Base-by-base conservation (phyloP, 2,113 vertebrate species). In the Orientallactaga bullata region DNA sequence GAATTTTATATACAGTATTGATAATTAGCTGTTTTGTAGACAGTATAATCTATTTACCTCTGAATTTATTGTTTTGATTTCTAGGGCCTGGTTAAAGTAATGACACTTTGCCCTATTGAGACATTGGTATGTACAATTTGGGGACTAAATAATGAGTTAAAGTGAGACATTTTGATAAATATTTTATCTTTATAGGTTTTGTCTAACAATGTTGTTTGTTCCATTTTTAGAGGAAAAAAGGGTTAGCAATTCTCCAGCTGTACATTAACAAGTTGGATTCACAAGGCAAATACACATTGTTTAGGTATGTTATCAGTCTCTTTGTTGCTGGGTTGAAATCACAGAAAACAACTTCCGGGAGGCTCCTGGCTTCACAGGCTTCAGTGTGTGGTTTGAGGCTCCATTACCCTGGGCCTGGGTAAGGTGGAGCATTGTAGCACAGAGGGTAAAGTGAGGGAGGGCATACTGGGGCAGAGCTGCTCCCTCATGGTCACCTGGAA, bases 241-340 rank as follows among this genome's bases (percentile, higher is more conserved):
- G 98, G 88, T 98, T 99, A 81, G 97, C 97, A 85, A 94, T 99
- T 94, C 98, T 99, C 93, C 99, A 99, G 93, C 97, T 99, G 18
- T 98, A 98, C 95, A 99, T 99, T 95, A 96, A 99, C 97, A 99
- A 99, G 96, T 98, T 99, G 97, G 98, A 98, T 21, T 80, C 95
- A 78, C 98, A 99, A 97, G 99, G 99, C 92, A 99, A 99, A 98
- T 98, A 99, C 24, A 99, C 97, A 21, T 99, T 99, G 95, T 99
- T 99, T 98, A 99, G 99, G 99, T 99, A 98, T 89, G 97, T 47
- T 93, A 96, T 92, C 17, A 80, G 71, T 20, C n/a, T 63, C 63
- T 17, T n/a, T 13, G 7, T n/a, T 76, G 28, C 20, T 37, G 37
- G 47, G 26, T 61, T 28, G 47, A n/a, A 47, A 21, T n/a, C 42